Evolutionary conservation across 2,797 vertebrate genomes (phyloP).

Genomic region (Poeciliopsis paucimaculata): DNA sequence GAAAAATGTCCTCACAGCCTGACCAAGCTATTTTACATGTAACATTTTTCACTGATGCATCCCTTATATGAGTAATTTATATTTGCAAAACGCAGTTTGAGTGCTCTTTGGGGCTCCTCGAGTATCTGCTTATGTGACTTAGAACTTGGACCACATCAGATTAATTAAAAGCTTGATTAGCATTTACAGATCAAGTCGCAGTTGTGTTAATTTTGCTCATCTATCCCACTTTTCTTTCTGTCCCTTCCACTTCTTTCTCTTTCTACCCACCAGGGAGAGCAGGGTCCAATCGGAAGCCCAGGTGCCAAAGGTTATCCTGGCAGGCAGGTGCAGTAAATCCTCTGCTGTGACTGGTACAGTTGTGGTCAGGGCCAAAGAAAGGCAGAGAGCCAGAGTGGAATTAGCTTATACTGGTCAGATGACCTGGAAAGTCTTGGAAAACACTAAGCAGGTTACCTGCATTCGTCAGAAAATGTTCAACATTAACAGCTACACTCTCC

Average conservation of each 20-base stretch:
- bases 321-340: constrained; percentile 99
- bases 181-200: constrained; percentile 11
- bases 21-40: neutral
- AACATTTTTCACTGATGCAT: neutral
- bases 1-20: neutral
- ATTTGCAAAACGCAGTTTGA: neutral
- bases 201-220: constrained; percentile 49
- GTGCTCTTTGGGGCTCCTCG: neutral
- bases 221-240: constrained; percentile 2
- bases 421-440: constrained; percentile 38
- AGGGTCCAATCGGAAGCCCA: constrained; percentile 90
- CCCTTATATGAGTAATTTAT: neutral
- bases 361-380: constrained; percentile 63
- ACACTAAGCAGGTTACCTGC: constrained; percentile 17
- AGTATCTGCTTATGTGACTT: neutral
- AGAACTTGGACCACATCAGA: neutral
- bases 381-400: constrained; percentile 52
- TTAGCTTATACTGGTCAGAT: constrained; percentile 59
- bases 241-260: constrained; percentile 26
- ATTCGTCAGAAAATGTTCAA: neutral
- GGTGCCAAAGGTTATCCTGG: constrained; percentile 99
- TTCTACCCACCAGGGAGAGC: constrained; percentile 85
- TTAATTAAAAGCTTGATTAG: neutral
- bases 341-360: constrained; percentile 82
- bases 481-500: constrained; percentile 1